These are phyloP conservation scores for Acrocephalus kingi DNA, from an alignment of 2,113 vertebrate genomes.

Conservation along the genomic window DNA sequence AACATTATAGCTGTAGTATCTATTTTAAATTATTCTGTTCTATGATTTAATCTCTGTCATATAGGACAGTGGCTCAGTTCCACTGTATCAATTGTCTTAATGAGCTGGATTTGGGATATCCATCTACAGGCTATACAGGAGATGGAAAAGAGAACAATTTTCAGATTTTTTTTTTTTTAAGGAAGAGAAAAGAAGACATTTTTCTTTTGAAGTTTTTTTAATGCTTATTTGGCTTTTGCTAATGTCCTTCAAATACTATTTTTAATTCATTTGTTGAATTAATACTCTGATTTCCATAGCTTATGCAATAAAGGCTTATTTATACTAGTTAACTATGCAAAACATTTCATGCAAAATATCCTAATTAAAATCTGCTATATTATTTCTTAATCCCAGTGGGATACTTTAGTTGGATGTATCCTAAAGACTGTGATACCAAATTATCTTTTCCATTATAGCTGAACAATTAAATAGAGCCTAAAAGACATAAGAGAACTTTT, in stretches of 20 bases:
- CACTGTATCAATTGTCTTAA: neutral
- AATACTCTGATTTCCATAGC: slow-evolving; percentile 26
- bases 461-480: neutral
- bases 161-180: neutral
- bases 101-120: neutral
- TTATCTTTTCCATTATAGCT: neutral
- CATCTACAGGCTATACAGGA: neutral
- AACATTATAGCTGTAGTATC: neutral
- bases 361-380: slow-evolving; percentile 22
- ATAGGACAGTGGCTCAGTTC: neutral
- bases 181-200: neutral
- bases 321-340: slow-evolving; percentile 12
- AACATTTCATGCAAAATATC: neutral
- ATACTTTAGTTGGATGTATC: neutral
- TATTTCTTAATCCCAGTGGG: slow-evolving; percentile 9
- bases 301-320: neutral
- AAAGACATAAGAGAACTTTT: neutral
- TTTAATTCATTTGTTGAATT: neutral
- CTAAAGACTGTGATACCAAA: neutral
- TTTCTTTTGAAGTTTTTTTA: neutral
- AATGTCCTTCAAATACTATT: neutral
- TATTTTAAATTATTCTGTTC: neutral
- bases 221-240: neutral
- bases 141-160: neutral
- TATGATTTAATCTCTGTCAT: neutral